Evolutionary conservation across 2,797 vertebrate genomes (phyloP), one percentile per base, ranked within the genome.

Genomic region (Etheostoma nigrum): DNA sequence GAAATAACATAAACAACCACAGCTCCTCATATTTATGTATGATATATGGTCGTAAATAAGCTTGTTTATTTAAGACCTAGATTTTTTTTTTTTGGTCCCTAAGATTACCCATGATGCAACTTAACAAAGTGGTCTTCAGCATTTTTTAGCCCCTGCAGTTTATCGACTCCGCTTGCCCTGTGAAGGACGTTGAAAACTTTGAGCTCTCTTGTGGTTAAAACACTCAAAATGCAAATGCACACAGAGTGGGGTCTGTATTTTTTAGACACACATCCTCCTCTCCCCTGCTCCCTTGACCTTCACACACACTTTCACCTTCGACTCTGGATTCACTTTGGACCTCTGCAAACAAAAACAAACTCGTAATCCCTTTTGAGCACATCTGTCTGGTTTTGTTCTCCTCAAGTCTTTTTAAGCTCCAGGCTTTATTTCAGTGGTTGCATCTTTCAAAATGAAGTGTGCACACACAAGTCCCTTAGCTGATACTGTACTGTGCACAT

Each of bases 311-410:
- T 49, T 71, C 44, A 48, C 53, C 15, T 49, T 67, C 48, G 70
- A 79, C 58, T 72, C 27, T 1, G 21, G 36, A 55, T 60, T 74
- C 45, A 53, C 23, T 60, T 70, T 23, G 40, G 57, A 66, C 19
- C 27, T 25, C 58, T 2, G 9, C 68, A 68, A 78, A 78, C 65
- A 81, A 69, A 82, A 76, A 62, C 63, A 73, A 76, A 57, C 81
- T 16, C 21, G 3, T 81, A 86, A 88, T 88, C 79, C 70, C 21
- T 53, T 78, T 72, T 64, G 59, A 76, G 66, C 76, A 67, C 78
- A 83, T 89, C 85, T 88, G 82, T 79, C 67, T 15, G 5, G 11
- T 74, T 78, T 64, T 74, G 80, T 81, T 85, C 61, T 76, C 59
- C 57, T 81, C 44, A 0, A 67, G 76, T 76, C 78, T 69, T 77